Percentiles rank a stretch among this genome's conserved stretches.
Evolutionary conservation across 2,113 vertebrate genomes (phyloP).

Genomic region (Empidonax traillii): DNA sequence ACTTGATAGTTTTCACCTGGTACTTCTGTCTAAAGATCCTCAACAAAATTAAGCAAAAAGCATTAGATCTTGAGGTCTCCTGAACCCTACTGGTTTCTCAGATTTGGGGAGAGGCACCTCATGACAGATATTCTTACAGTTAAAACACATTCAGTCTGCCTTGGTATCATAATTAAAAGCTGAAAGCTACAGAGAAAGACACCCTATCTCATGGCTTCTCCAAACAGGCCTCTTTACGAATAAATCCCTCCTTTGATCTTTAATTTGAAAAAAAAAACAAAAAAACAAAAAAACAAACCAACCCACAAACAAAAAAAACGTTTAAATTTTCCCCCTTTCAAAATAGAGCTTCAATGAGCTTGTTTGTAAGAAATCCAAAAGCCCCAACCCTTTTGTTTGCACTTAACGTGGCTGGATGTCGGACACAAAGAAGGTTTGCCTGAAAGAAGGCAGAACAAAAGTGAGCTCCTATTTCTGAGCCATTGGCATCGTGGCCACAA

Average conservation of each 20-base stretch:
- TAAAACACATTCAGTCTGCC: background rate
- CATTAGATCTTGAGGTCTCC: background rate
- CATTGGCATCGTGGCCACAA: background rate
- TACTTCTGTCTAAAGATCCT: background rate
- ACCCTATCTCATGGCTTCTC: background rate
- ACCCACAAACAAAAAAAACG: background rate
- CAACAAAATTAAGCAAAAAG: background rate
- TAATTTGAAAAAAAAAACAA: background rate
- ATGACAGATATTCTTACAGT: background rate
- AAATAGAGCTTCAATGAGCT: background rate
- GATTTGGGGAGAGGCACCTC: background rate
- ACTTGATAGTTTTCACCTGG: background rate
- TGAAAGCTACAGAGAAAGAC: background rate
- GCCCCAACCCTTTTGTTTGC: background rate
- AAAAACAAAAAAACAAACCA: too few species aligned
- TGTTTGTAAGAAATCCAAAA: constrained; percentile 4
- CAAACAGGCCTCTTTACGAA: background rate
- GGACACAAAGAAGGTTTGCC: constrained; percentile 15
- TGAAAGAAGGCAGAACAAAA: constrained; percentile 48
- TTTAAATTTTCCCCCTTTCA: background rate
- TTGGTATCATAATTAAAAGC: background rate
- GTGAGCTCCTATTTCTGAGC: background rate
- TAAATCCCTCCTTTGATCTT: background rate
- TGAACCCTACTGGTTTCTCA: background rate
- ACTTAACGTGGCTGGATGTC: background rate